These are phyloP conservation scores for Apis mellifera DNA, from an alignment of 1,140 invertebrate genomes.

Conservation along the genomic window Amel_HAv3.1 CM009944.2:6098501-6099000, in stretches of 20 bases:
- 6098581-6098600: slow-evolving; percentile 51
- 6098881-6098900: slow-evolving; percentile 5
- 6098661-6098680: neutral
- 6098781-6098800: neutral
- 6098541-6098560: neutral
- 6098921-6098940: slow-evolving; percentile 1
- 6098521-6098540: neutral
- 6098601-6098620: slow-evolving; percentile 49
- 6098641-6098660: slow-evolving; percentile 16
- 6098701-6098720: neutral
- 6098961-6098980: neutral
- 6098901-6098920: neutral
- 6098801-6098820: neutral
- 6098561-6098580: slow-evolving; percentile 28
- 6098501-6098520: slow-evolving; percentile 12
- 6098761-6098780: neutral
- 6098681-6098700: no score
- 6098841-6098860: neutral
- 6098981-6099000: no score
- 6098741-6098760: neutral
- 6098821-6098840: neutral
- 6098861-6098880: neutral
- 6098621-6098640: slow-evolving; percentile 22
- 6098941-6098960: neutral
- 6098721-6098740: slow-evolving; percentile 16